These are phyloP conservation scores for Iselma pallidipennis DNA, from an alignment of 2,888 invertebrate species.

Conservation along the genomic window DNA sequence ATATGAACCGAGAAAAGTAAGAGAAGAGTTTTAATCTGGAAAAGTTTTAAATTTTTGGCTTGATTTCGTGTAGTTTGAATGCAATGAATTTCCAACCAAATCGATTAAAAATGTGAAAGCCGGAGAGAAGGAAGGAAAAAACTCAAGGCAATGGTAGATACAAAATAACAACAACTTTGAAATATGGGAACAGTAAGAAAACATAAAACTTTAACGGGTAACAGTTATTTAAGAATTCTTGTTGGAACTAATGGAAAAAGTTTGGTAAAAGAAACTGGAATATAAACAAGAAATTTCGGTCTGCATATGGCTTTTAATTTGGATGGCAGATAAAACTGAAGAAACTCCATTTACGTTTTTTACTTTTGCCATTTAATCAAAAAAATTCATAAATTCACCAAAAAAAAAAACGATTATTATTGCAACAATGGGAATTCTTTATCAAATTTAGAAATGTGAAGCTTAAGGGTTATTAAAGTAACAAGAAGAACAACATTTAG, in stretches of 20 bases:
- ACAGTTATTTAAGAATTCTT: constrained; percentile 32
- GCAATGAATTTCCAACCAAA: not conserved
- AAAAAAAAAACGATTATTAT: no score
- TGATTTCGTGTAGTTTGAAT: constrained; percentile 11
- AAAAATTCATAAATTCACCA: not conserved
- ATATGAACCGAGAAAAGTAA: constrained; percentile 10
- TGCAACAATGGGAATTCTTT: no score
- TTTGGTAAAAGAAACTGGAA: constrained; percentile 13
- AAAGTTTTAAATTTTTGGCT: constrained; percentile 33
- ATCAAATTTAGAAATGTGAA: no score
- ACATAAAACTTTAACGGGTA: constrained; percentile 22
- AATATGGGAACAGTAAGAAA: constrained; percentile 29
- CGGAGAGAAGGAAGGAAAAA: not conserved
- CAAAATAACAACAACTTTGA: constrained; percentile 27
- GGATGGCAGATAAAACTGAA: not conserved
- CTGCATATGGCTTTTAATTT: constrained; percentile 24
- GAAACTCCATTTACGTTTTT: no score
- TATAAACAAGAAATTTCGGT: constrained; percentile 22
- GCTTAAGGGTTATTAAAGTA: no score
- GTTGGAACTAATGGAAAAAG: constrained; percentile 30
- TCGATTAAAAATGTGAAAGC: not conserved
- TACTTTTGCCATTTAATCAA: no score
- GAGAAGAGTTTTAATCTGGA: constrained; percentile 32
- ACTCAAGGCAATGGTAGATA: constrained; percentile 3
- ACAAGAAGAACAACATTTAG: not conserved